These are phyloP conservation scores for Musca domestica DNA, from an alignment of 1,140 invertebrate genomes.

Conservation along the genomic window DNA sequence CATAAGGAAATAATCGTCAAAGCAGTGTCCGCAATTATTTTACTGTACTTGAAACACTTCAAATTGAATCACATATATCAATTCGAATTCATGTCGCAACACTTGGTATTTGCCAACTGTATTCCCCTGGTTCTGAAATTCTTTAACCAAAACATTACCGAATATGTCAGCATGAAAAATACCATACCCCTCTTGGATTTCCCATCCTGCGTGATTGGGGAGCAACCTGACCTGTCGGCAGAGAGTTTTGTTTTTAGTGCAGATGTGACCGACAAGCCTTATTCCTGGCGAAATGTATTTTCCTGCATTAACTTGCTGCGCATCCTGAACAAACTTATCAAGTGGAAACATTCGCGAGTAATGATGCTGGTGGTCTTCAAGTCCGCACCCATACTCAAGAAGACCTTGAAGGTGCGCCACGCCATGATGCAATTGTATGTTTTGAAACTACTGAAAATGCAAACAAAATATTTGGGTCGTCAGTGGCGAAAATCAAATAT, in stretches of 20 bases:
- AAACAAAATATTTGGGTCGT: conserved; percentile 97
- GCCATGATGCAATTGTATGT: conserved; percentile 98
- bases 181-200: conserved; percentile 93
- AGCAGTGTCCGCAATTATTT: conserved; percentile 90
- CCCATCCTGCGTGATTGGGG: conserved; percentile 93
- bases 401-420: conserved; percentile 92
- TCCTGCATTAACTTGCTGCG: conserved; percentile 96
- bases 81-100: conserved; percentile 99
- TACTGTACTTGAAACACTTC: conserved; percentile 95
- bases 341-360: conserved; percentile 98
- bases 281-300: conserved; percentile 98
- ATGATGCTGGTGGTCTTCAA: conserved; percentile 99
- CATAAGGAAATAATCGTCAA: conserved; percentile 99
- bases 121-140: conserved; percentile 98
- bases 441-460: conserved; percentile 98
- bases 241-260: conserved; percentile 77
- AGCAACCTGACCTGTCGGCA: conserved; percentile 89
- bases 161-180: conserved; percentile 94
- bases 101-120: conserved; percentile 98
- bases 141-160: conserved; percentile 97
- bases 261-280: conserved; percentile 79
- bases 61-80: conserved; percentile 99
- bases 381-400: conserved; percentile 96
- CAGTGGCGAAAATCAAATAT: conserved; percentile 99
- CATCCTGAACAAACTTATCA: conserved; percentile 97